Percentiles rank a stretch among this genome's conserved stretches.
phyloP scores from a whole-genome alignment of 2,888 invertebrate species.

The Palloptera scutellata region DNA sequence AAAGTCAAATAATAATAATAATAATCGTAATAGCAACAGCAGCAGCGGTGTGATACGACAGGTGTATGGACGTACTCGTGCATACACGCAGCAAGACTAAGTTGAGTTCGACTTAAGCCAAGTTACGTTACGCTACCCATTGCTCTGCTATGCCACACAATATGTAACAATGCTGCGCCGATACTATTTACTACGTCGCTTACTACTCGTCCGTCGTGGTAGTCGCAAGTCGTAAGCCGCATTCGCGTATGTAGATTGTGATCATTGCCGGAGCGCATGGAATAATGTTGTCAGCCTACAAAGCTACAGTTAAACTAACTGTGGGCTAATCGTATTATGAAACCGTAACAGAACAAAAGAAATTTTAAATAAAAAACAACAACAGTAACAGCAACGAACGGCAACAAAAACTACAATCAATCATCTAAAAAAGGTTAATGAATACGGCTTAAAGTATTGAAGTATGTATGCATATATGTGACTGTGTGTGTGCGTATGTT shows the following conservation, averaged over 20 bases:
- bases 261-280: neutral
- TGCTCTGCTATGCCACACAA: too few species aligned
- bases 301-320: constrained; percentile 20
- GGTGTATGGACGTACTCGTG: constrained; percentile 14
- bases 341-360: constrained; percentile 11
- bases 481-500: too few species aligned
- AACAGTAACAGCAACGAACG: neutral
- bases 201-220: too few species aligned
- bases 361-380: neutral
- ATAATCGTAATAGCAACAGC: too few species aligned
- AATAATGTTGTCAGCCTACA: neutral
- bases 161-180: too few species aligned
- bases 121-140: too few species aligned
- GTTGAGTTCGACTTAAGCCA: too few species aligned
- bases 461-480: too few species aligned
- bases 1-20: too few species aligned
- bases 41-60: constrained; percentile 8
- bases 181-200: too few species aligned
- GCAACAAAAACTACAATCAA: constrained; percentile 4
- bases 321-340: constrained; percentile 17
- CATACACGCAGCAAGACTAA: neutral
- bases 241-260: neutral
- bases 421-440: constrained; percentile 2
- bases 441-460: neutral
- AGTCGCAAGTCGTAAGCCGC: too few species aligned